These are phyloP conservation scores for Eunapius fragilis DNA, from an alignment of 37 sponge, comb jelly and placozoan genomes.

Conservation along the genomic window DNA sequence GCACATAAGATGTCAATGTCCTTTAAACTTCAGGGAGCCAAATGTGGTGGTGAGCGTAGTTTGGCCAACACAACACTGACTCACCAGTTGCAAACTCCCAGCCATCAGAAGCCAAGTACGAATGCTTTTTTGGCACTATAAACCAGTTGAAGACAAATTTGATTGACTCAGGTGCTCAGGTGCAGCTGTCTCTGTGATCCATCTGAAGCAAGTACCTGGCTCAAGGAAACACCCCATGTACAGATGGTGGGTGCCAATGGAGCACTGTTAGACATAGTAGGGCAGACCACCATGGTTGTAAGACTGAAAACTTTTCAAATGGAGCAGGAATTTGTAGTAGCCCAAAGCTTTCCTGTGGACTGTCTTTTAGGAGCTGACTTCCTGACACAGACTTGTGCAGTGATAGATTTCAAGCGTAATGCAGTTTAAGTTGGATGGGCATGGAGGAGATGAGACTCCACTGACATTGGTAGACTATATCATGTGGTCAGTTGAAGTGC, in stretches of 20 bases:
- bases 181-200: conserved; percentile 23
- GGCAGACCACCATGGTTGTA: background rate
- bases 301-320: background rate
- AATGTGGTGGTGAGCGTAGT: background rate
- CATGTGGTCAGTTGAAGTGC: background rate
- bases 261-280: background rate
- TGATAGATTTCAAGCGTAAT: conserved; percentile 1
- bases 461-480: background rate
- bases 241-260: conserved; percentile 12
- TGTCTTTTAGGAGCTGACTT: conserved; percentile 21
- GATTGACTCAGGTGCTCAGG: conserved; percentile 21
- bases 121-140: conserved; percentile 3
- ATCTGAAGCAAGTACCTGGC: conserved; percentile 3
- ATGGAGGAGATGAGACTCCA: background rate
- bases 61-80: conserved; percentile 12
- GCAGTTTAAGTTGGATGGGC: background rate
- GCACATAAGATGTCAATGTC: conserved; percentile 10
- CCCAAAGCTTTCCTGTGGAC: background rate
- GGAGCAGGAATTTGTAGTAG: conserved; percentile 3
- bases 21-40: conserved; percentile 28
- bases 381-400: background rate
- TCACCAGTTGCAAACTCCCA: background rate
- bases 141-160: background rate
- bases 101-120: background rate
- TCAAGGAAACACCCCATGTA: background rate